Evolutionary conservation across 2,888 invertebrate species (phyloP).

Genomic region (Amphipyra tragopoginis): DNA sequence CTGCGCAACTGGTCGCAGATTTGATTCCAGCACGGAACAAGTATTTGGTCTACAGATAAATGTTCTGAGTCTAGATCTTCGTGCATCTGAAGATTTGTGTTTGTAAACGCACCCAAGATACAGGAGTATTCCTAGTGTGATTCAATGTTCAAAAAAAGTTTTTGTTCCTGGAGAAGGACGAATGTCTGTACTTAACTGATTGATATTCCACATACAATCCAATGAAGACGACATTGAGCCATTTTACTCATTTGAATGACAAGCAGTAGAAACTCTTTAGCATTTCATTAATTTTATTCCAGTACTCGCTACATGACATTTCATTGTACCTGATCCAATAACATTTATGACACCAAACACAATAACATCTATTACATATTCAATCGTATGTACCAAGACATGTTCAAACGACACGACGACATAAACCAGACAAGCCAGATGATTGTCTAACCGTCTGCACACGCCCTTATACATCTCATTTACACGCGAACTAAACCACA

Average conservation of each 20-base stretch:
- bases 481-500: constrained; percentile 39
- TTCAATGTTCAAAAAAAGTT: too few relatives aligned
- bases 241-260: not conserved
- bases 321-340: not conserved
- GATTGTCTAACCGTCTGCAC: constrained; percentile 28
- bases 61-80: too few relatives aligned
- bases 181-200: not conserved
- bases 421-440: constrained; percentile 15
- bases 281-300: too few relatives aligned
- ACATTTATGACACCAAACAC: constrained; percentile 2
- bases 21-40: too few relatives aligned
- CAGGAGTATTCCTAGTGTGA: too few relatives aligned
- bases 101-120: too few relatives aligned
- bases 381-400: constrained; percentile 5
- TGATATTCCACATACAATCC: too few relatives aligned
- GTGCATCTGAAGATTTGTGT: too few relatives aligned
- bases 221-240: not conserved
- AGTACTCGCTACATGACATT: too few relatives aligned
- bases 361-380: constrained; percentile 19
- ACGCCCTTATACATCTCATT: constrained; percentile 44
- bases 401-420: constrained; percentile 2
- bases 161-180: too few relatives aligned
- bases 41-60: too few relatives aligned
- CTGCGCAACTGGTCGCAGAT: too few relatives aligned
- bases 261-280: not conserved